phyloP scores from a whole-genome alignment of 2,888 invertebrate species.

The Spialia ferax region DNA sequence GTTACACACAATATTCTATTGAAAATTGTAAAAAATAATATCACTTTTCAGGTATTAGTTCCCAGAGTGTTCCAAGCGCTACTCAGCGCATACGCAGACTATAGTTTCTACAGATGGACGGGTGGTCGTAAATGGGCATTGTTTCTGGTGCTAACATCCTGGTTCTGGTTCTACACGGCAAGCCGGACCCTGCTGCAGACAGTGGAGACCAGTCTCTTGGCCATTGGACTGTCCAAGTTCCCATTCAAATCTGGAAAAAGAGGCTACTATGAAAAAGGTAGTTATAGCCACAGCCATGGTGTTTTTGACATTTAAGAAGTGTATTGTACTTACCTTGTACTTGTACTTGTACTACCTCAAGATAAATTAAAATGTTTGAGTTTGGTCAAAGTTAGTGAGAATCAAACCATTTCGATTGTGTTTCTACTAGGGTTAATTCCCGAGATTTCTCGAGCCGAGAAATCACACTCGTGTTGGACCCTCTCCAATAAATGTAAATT shows the following conservation, averaged over 20 bases:
- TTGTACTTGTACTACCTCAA: no score
- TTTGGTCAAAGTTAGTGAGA: no score
- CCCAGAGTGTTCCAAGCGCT: slow-evolving; percentile 95
- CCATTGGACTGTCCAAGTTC: slow-evolving; percentile 93
- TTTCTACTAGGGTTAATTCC: no score
- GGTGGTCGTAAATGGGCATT: slow-evolving; percentile 92
- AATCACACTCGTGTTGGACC: no score
- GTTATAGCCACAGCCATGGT: not conserved
- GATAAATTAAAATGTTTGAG: no score
- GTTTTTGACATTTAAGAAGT: no score
- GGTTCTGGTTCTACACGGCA: slow-evolving; percentile 97
- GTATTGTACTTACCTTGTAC: no score
- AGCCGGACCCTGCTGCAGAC: slow-evolving; percentile 96
- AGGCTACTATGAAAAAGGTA: slow-evolving; percentile 72
- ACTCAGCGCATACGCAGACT: slow-evolving; percentile 92
- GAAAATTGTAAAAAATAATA: not conserved
- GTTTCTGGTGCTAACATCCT: slow-evolving; percentile 91
- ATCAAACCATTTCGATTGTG: no score
- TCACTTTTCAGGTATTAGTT: slow-evolving; percentile 86
- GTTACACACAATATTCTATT: not conserved
- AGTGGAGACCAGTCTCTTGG: slow-evolving; percentile 93
- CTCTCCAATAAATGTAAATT: no score
- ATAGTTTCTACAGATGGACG: slow-evolving; percentile 89
- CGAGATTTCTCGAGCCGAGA: no score
- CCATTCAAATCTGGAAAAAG: slow-evolving; percentile 87